These are phyloP conservation scores for Oscheius sp. DNA, from an alignment of 2,888 invertebrate genomes.

Conservation along the genomic window DNA sequence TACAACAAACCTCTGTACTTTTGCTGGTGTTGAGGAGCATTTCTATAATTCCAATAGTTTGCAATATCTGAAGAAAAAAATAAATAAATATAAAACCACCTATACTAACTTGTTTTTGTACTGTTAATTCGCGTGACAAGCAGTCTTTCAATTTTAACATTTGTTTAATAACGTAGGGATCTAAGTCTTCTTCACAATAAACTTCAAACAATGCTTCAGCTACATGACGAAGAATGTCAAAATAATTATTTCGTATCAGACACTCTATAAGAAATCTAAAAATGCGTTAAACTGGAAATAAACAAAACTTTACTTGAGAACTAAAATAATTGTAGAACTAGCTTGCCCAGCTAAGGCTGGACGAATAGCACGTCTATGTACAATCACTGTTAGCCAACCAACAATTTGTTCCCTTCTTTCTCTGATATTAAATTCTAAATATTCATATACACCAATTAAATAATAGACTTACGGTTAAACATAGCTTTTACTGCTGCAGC, in stretches of 20 bases:
- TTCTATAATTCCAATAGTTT: conserved; percentile 57
- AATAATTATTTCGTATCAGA: conserved; percentile 68
- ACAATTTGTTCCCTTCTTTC: conserved; percentile 16
- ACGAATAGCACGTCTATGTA: conserved; percentile 21
- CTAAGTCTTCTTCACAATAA: conserved; percentile 50
- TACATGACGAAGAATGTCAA: conserved; percentile 63
- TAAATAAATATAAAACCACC: too few species aligned
- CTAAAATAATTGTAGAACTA: conserved; percentile 82
- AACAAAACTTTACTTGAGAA: conserved; percentile 80
- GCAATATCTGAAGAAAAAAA: conserved; percentile 23
- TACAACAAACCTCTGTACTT: not conserved
- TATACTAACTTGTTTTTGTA: conserved; percentile 50
- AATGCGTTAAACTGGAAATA: conserved; percentile 74
- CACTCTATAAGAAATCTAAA: conserved; percentile 80
- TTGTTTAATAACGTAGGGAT: conserved; percentile 33
- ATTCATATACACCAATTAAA: not conserved
- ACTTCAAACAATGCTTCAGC: conserved; percentile 54
- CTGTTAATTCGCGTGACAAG: conserved; percentile 50
- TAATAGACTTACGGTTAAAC: conserved; percentile 74
- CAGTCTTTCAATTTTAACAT: conserved; percentile 39
- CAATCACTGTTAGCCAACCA: conserved; percentile 23
- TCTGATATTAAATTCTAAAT: conserved; percentile 10
- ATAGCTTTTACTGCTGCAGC: conserved; percentile 84
- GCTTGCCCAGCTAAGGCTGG: conserved; percentile 38
- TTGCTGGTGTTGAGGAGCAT: conserved; percentile 42